Evolutionary conservation across 2,888 invertebrate species (phyloP).

Genomic region (Linnaemya tessellans): DNA sequence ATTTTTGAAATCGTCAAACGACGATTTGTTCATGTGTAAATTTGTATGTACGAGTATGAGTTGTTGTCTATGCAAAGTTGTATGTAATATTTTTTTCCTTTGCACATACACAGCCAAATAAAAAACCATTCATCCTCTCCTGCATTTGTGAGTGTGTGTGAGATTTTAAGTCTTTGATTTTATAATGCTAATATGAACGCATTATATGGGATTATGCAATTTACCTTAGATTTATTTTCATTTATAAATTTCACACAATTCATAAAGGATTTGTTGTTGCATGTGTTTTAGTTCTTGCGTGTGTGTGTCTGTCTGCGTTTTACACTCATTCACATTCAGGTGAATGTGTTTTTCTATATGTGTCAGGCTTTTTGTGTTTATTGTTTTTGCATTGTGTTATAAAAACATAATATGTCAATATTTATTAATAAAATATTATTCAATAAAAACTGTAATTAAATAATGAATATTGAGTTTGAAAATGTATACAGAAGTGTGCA

Average conservation of each 20-base stretch:
- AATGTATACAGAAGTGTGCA: background rate
- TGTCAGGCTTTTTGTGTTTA: conserved; percentile 18
- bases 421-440: conserved; percentile 64
- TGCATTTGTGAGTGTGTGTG: background rate
- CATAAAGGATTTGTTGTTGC: conserved; percentile 62
- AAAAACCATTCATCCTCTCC: background rate
- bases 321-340: background rate
- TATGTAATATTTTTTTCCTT: conserved; percentile 16
- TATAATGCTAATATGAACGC: conserved; percentile 66
- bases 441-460: conserved; percentile 48
- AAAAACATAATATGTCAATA: conserved; percentile 61
- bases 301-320: background rate
- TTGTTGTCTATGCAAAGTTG: background rate
- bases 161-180: conserved; percentile 58
- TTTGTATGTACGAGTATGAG: background rate
- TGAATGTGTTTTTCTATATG: background rate
- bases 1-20: conserved; percentile 6
- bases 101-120: background rate
- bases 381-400: conserved; percentile 50
- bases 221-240: conserved; percentile 71
- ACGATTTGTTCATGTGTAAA: conserved; percentile 10
- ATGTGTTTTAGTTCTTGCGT: conserved; percentile 30
- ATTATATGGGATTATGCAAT: conserved; percentile 67
- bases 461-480: conserved; percentile 52
- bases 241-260: conserved; percentile 69